Conservation (phyloP, 2,113 vertebrate genomes). For the Opisthocomus hoazin region DNA sequence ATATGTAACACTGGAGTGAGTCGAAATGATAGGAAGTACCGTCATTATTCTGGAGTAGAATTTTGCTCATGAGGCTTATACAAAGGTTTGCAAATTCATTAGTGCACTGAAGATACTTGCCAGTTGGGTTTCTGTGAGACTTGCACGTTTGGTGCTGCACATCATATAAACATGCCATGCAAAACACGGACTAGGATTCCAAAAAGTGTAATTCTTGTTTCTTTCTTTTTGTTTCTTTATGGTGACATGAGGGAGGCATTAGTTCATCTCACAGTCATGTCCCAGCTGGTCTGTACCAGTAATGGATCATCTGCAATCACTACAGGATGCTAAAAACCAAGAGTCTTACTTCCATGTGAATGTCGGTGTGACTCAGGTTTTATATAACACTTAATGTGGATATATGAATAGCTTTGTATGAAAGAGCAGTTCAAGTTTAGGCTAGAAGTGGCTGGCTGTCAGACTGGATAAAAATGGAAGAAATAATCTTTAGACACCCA, state of each 20-base stretch:
- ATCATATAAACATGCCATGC: background rate
- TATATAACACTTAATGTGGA: background rate
- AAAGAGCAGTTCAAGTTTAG: background rate
- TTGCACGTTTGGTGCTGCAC: background rate
- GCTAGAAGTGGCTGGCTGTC: background rate
- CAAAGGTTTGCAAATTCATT: background rate
- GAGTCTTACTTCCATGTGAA: background rate
- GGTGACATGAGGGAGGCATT: background rate
- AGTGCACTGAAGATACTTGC: background rate
- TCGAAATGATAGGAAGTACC: background rate
- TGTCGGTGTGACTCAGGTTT: rapidly evolving
- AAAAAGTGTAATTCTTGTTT: background rate
- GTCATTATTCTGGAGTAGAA: background rate
- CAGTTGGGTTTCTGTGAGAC: background rate
- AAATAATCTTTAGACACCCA: background rate
- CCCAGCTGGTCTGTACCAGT: background rate
- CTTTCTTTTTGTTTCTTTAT: background rate
- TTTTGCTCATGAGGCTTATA: background rate
- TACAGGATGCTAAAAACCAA: background rate
- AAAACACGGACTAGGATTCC: background rate
- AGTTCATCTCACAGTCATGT: background rate
- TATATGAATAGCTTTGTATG: background rate
- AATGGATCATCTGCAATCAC: background rate
- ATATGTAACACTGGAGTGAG: background rate
- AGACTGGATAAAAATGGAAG: background rate